Evolutionary conservation across 2,797 vertebrate species (phyloP).

Genomic region (Botia almorhae): DNA sequence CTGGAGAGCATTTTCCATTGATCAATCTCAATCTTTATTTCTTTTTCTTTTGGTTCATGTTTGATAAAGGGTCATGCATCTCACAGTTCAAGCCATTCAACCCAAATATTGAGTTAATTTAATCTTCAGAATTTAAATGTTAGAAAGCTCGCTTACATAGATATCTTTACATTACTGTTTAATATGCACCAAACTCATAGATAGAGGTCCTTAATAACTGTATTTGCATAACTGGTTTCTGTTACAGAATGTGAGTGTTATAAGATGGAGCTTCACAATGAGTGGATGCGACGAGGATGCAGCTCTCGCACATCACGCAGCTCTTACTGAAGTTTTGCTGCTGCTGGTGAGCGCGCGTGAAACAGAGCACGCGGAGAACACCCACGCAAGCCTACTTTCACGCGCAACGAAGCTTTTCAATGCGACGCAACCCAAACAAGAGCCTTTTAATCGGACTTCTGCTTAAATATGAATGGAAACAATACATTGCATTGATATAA

Average conservation of each 20-base stretch:
- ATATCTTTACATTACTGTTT: too few species aligned
- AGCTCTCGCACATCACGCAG: not conserved
- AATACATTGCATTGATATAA: not conserved
- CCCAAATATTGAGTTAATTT: too few species aligned
- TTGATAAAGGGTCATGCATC: slow-evolving; percentile 55
- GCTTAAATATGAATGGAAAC: not conserved
- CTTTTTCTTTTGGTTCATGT: slow-evolving; percentile 53
- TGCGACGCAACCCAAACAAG: slow-evolving; percentile 1
- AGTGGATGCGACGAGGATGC: slow-evolving; percentile 23
- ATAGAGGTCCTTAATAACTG: too few species aligned
- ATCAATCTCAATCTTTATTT: slow-evolving; percentile 65
- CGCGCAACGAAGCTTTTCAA: not conserved
- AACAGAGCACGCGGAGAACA: slow-evolving; percentile 15
- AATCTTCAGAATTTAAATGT: too few species aligned
- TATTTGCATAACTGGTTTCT: too few species aligned
- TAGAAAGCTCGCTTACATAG: too few species aligned
- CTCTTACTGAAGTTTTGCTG: slow-evolving; percentile 7
- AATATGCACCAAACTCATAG: too few species aligned
- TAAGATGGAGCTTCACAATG: not conserved
- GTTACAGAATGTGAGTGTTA: too few species aligned
- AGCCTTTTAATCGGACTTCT: not conserved
- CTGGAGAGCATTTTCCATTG: slow-evolving; percentile 69
- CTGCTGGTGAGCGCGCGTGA: slow-evolving; percentile 9
- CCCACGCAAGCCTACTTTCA: slow-evolving; percentile 18
- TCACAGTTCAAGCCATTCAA: not conserved